A percentile compares a stretch with the other conserved stretches of the same genome.
phyloP scores from a whole-genome alignment of 1,140 invertebrate genomes.

The Xylocopa sonorina region DNA sequence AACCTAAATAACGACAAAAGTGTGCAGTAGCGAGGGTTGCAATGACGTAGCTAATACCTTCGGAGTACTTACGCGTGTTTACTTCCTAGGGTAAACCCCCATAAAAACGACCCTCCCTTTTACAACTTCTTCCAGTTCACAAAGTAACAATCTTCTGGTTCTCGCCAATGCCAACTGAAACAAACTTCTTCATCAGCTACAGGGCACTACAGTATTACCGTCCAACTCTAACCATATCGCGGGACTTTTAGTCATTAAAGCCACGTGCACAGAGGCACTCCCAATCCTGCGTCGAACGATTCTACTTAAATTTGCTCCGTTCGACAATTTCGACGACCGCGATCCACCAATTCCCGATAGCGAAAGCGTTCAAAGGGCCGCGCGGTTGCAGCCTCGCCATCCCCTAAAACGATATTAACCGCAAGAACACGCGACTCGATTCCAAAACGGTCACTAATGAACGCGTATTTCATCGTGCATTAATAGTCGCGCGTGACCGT shows the following conservation, averaged over 20 bases:
- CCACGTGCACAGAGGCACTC: not conserved
- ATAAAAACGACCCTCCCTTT: not conserved
- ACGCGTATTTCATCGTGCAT: constrained; percentile 41
- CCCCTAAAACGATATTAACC: constrained; percentile 10
- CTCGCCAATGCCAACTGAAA: too few relatives aligned
- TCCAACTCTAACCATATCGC: not conserved
- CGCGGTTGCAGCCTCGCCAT: too few relatives aligned
- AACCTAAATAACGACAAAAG: not conserved
- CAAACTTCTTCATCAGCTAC: not conserved
- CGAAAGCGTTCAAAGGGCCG: not conserved
- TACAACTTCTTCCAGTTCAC: not conserved
- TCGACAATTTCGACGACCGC: too few relatives aligned
- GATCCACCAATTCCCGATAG: not conserved
- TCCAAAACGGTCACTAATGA: constrained; percentile 16
- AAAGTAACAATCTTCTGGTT: not conserved
- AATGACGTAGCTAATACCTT: not conserved
- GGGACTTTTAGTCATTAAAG: too few relatives aligned
- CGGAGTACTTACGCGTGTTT: not conserved
- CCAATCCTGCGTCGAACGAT: not conserved
- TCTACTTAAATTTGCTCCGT: not conserved
- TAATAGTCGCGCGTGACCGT: constrained; percentile 28
- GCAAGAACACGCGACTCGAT: constrained; percentile 10
- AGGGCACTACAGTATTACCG: not conserved
- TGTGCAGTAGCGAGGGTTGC: not conserved
- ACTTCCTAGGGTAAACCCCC: not conserved